Conservation (phyloP, 2,113 vertebrate genomes). For the Ptyas mucosa region DNA sequence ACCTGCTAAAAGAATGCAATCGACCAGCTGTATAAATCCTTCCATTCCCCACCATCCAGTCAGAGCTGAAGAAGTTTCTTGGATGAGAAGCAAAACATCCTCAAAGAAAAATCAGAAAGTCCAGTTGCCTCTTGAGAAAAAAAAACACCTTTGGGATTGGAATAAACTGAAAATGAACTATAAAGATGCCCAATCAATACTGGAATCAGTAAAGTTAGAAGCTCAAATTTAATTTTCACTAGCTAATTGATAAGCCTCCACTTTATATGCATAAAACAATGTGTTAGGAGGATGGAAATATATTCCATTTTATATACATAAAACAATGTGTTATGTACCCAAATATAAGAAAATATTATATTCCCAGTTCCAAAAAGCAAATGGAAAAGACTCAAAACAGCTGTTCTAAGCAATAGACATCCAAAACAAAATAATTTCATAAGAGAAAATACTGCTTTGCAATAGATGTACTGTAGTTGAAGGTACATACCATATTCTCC, state of each 20-base stretch:
- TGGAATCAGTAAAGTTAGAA: constrained; percentile 90
- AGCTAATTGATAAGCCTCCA: constrained; percentile 60
- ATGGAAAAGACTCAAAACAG: not conserved
- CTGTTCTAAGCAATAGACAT: not conserved
- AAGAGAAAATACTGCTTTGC: not conserved
- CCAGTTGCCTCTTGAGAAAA: too few relatives aligned
- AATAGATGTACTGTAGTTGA: not conserved
- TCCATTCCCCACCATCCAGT: too few relatives aligned
- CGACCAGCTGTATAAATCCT: too few relatives aligned
- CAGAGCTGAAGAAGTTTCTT: too few relatives aligned
- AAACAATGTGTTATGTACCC: not conserved
- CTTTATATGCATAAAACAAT: constrained; percentile 66
- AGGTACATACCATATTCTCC: not conserved
- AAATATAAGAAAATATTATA: too few relatives aligned
- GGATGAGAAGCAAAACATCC: too few relatives aligned
- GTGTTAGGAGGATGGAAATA: not conserved
- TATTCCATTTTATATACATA: constrained; percentile 65
- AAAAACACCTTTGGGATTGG: constrained; percentile 49
- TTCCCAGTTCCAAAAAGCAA: not conserved
- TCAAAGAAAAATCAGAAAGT: too few relatives aligned
- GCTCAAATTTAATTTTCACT: constrained; percentile 71
- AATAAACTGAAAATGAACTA: constrained; percentile 81
- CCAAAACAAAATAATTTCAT: not conserved
- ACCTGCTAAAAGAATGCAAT: too few relatives aligned
- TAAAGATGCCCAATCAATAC: constrained; percentile 81